Base-by-base conservation (phyloP, 2,888 invertebrate genomes). In the Antheraea yamamai region DNA sequence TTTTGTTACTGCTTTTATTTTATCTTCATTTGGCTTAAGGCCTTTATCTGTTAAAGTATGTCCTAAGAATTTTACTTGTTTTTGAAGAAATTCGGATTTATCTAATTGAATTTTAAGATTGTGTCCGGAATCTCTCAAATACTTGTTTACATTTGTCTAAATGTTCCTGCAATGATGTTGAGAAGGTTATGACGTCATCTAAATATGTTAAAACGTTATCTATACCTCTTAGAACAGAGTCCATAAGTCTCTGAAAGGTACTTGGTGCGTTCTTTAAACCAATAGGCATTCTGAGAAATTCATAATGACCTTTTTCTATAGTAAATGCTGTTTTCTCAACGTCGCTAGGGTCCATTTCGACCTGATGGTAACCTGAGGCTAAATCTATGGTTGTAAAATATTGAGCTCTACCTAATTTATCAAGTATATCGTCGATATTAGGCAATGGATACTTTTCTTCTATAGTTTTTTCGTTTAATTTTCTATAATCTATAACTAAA, bases 271-370 rank as follows among this genome's bases (percentile, higher is more conserved):
- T 35, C 35, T 35, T 35, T 35, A 35, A 35, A 4, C 35, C 35
- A 35, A 35, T 4, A 2, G 35, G 35, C 35, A 35, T 35, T 35
- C 35, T 35, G 4, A 35, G 35, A 23, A 84, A 87, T 76, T 87
- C 86, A 39, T 82, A 87, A 55, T 88, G 87, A 16, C 85, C 85
- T 30, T 79, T 75, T 1, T 84, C 83, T 6, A 80, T 85, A 0
- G 77, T 76, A 58, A 88, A 87, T 8, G 84, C 87, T 1, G 87
- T 86, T 78, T 87, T 86, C 74, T 82, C 79, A 18, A 82, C 77
- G 39, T 85, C 83, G 0, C 81, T 73, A 0, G 74, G 64, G 75
- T 0, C 83, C 82, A 51, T 78, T 76, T 78, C 76, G 4, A 79
- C 73, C 55, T 85, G 81, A 55, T 83, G 81, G 52, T 81, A 82